Evolutionary conservation across 2,113 vertebrate species (phyloP), one percentile per base, ranked within the genome.

Genomic region (Pelobates fuscus): DNA sequence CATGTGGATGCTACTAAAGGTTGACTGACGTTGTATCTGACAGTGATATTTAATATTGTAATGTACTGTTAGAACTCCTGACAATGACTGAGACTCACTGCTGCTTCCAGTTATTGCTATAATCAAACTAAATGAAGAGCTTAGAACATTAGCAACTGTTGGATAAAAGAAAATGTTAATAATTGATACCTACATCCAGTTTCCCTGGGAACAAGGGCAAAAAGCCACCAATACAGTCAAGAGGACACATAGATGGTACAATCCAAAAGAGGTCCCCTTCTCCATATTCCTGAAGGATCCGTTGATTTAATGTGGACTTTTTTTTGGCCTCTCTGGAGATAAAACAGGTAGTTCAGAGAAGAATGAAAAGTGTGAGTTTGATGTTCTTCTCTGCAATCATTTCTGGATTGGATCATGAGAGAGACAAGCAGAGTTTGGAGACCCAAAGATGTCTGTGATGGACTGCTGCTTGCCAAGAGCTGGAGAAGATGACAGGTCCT

Each of bases 121-220:
- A n/a, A n/a, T n/a, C n/a, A n/a, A n/a, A n/a, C n/a, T n/a, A n/a
- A n/a, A n/a, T n/a, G n/a, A n/a, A n/a, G n/a, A n/a, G n/a, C n/a
- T n/a, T n/a, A n/a, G n/a, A n/a, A n/a, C n/a, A n/a, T n/a, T n/a
- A n/a, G n/a, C n/a, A n/a, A n/a, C n/a, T n/a, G n/a, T n/a, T n/a
- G n/a, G 32, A 37, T 37, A 37, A 37, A 37, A 37, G 10, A 37
- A 37, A 37, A 37, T 37, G 0, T 37, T 37, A 37, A 37, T 55
- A 43, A 52, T 57, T 25, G 41, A 52, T 83, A 96, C 96, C 95
- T 82, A 97, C 96, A 93, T 94, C 96, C 96, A 98, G 83, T 86
- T 92, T 82, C 89, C 91, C 7, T 85, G 85, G 78, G 89, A 90
- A 77, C 88, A 79, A 74, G 94, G 93, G 55, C 91, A 86, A 25